Evolutionary conservation across 2,113 vertebrate genomes (phyloP).

Genomic region (Mirounga angustirostris): DNA sequence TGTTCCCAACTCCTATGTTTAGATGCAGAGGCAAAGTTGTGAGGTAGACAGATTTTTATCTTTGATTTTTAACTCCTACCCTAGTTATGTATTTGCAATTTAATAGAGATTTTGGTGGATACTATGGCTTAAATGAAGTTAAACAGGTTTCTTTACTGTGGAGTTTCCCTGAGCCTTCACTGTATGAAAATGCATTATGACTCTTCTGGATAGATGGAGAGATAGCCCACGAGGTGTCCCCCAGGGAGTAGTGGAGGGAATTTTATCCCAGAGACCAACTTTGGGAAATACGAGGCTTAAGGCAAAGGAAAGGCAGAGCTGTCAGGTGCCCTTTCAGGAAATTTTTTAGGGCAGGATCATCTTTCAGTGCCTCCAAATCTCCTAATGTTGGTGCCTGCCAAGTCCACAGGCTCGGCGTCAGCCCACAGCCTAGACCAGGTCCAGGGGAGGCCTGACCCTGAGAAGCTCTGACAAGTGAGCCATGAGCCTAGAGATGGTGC

Average conservation of each 20-base stretch:
- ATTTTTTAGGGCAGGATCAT: background rate
- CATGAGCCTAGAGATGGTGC: background rate
- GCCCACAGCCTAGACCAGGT: background rate
- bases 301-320: background rate
- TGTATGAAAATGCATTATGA: background rate
- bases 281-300: background rate
- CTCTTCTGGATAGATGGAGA: background rate
- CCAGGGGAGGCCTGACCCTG: background rate
- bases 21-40: background rate
- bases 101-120: background rate
- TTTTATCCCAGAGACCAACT: background rate
- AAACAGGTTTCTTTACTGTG: background rate
- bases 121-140: background rate
- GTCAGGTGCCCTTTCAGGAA: background rate
- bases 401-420: too few species aligned
- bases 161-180: background rate
- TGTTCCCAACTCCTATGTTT: slow-evolving; percentile 1
- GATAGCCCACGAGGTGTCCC: fast-evolving
- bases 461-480: background rate
- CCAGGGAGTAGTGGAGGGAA: background rate
- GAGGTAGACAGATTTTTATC: background rate
- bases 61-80: slow-evolving; percentile 4
- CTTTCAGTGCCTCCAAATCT: background rate
- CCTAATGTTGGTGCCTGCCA: background rate
- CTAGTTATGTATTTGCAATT: slow-evolving; percentile 11